These are phyloP conservation scores for Coptodon rendalli DNA, from an alignment of 2,113 vertebrate species.

Conservation along the genomic window DNA sequence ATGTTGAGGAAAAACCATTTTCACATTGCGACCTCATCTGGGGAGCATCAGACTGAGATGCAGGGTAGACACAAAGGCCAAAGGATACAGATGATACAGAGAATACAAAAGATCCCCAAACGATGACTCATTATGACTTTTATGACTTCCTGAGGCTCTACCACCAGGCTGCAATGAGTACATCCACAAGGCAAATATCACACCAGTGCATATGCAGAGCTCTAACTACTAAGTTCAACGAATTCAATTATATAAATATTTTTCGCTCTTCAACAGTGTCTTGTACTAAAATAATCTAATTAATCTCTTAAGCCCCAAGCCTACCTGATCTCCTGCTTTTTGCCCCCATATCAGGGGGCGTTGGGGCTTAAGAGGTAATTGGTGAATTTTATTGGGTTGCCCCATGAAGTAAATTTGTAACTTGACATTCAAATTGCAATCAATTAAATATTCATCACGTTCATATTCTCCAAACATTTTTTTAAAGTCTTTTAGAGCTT, in stretches of 20 bases:
- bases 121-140: not conserved
- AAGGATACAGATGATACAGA: not conserved
- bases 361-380: too few relatives aligned
- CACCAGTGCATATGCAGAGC: not conserved
- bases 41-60: not conserved
- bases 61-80: not conserved
- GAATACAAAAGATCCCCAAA: not conserved
- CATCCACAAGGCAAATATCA: not conserved
- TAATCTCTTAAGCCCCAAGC: too few relatives aligned
- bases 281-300: not conserved
- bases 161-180: not conserved
- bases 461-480: not conserved
- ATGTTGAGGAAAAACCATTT: not conserved
- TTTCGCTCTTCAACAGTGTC: fast-evolving
- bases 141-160: not conserved
- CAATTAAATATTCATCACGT: not conserved
- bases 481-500: not conserved
- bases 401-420: not conserved
- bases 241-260: not conserved
- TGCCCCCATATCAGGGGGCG: too few relatives aligned
- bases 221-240: not conserved
- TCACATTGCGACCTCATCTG: not conserved
- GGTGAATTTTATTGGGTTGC: not conserved
- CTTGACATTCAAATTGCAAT: not conserved
- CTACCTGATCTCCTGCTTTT: too few relatives aligned